Evolutionary conservation across 2,888 invertebrate species (phyloP).

Genomic region (Conops quadrifasciatus): DNA sequence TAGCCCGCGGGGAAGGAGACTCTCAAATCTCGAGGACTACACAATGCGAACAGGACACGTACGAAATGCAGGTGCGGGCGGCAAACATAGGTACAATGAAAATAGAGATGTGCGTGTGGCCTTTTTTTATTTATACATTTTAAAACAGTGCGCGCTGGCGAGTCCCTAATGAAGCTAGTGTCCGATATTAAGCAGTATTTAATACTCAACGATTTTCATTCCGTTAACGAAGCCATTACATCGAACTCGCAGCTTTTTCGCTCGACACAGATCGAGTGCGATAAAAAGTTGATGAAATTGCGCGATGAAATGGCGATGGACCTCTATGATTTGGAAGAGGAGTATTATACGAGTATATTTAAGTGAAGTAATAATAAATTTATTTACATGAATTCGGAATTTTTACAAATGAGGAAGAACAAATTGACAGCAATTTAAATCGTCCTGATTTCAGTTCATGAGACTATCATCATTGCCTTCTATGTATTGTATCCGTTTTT

Average conservation of each 20-base stretch:
- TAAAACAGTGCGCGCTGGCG: conserved; percentile 87
- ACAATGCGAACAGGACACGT: conserved; percentile 94
- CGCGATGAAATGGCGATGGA: conserved; percentile 96
- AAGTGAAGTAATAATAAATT: conserved; percentile 55
- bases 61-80: conserved; percentile 96
- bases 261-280: conserved; percentile 90
- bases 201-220: conserved; percentile 97
- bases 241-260: conserved; percentile 90
- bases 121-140: conserved; percentile 56
- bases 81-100: conserved; percentile 90
- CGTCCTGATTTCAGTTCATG: background rate
- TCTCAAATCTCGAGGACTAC: conserved; percentile 89
- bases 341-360: conserved; percentile 65
- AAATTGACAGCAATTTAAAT: too few relatives aligned
- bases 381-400: conserved; percentile 21
- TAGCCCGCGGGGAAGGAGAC: conserved; percentile 90
- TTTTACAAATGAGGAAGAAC: too few relatives aligned
- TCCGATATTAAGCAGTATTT: conserved; percentile 98
- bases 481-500: background rate
- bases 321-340: conserved; percentile 66
- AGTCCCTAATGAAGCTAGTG: conserved; percentile 95
- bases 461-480: background rate
- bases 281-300: conserved; percentile 89
- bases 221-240: conserved; percentile 96
- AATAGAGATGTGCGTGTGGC: too few relatives aligned